Percentiles rank a stretch among this genome's conserved stretches.
Evolutionary conservation across 2,888 invertebrate genomes (phyloP).

Genomic region (Drosophila testacea): DNA sequence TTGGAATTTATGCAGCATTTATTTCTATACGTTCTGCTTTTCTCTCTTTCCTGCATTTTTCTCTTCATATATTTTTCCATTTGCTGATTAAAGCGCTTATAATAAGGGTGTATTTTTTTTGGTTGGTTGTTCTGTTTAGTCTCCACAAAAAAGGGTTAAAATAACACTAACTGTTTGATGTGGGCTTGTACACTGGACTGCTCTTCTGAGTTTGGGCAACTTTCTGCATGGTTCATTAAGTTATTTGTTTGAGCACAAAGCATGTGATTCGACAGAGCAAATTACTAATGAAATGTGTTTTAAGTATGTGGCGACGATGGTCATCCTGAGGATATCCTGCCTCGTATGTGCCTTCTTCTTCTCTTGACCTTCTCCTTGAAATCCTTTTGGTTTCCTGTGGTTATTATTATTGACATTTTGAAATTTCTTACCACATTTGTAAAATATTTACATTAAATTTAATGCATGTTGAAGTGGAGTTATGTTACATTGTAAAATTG

Average conservation of each 20-base stretch:
- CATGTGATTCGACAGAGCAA: slow-evolving; percentile 14
- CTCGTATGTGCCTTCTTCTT: background rate
- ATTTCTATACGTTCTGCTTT: slow-evolving; percentile 18
- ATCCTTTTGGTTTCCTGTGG: background rate
- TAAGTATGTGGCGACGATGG: slow-evolving; percentile 3
- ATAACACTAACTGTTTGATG: slow-evolving; percentile 72
- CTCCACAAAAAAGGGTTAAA: slow-evolving; percentile 61
- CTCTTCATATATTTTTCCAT: slow-evolving; percentile 64
- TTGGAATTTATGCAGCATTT: slow-evolving; percentile 71
- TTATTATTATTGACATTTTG: background rate
- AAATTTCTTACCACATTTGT: background rate
- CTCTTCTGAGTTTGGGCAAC: slow-evolving; percentile 10
- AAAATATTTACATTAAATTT: too few species aligned
- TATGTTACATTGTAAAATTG: too few species aligned
- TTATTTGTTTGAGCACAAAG: slow-evolving; percentile 53
- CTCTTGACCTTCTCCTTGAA: background rate
- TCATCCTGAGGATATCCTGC: slow-evolving; percentile 1
- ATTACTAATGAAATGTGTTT: slow-evolving; percentile 39
- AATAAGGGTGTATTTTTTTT: slow-evolving; percentile 58
- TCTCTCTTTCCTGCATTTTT: background rate
- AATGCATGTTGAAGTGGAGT: too few species aligned
- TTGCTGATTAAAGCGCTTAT: slow-evolving; percentile 72
- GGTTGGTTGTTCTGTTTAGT: slow-evolving; percentile 12
- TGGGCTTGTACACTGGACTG: slow-evolving; percentile 33
- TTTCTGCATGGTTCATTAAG: slow-evolving; percentile 70